Base-by-base conservation (phyloP, 2,888 invertebrate species). In the Hyalella azteca region DNA sequence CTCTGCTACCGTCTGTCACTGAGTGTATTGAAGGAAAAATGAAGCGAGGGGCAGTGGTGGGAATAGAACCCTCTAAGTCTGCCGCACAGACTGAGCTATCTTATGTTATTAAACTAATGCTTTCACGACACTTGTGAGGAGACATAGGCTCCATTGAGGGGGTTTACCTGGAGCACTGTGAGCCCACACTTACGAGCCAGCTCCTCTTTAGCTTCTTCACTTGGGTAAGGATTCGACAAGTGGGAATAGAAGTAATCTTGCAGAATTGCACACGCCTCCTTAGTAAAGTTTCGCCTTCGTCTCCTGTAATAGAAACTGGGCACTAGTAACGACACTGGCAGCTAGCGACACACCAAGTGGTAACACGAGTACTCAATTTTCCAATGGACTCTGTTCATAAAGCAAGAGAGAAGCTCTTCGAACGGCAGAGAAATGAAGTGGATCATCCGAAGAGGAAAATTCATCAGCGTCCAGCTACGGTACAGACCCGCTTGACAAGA, bases 241-340 rank as follows among this genome's bases (percentile, higher is more conserved):
- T 99, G 98, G 87, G 98, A 98, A 90, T 99, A 99, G 90, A 99
- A 99, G 89, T 99, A 99, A 90, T 99, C 98, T 90, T 98, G 99
- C 86, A 99, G 91, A 87, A 98, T 96, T 91, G 99, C 98, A 36
- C 98, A 98, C 79, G 98, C 98, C 89, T 98, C 98, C 91, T 99
- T 99, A 91, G 97, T 84, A 80, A 85, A 85, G 82, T 85, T 84
- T 78, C 84, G 82, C 78, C 85, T 93, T 89, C 99, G 99, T 90
- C 88, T 87, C 87, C 90, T 90, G 87, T 59, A 87, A 86, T 80
- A 82, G 41, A 75, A 75, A 75, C 45, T 76, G 80, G 82, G 80
- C 78, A 82, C 80, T 80, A 66, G 39, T 66, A 32, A 66, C 66
- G 66, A 39, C 15, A 66, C 66, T 66, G 36, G 66, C 66, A 32